Evolutionary conservation across 2,888 invertebrate genomes (phyloP).

Genomic region (Archips crataeganus): DNA sequence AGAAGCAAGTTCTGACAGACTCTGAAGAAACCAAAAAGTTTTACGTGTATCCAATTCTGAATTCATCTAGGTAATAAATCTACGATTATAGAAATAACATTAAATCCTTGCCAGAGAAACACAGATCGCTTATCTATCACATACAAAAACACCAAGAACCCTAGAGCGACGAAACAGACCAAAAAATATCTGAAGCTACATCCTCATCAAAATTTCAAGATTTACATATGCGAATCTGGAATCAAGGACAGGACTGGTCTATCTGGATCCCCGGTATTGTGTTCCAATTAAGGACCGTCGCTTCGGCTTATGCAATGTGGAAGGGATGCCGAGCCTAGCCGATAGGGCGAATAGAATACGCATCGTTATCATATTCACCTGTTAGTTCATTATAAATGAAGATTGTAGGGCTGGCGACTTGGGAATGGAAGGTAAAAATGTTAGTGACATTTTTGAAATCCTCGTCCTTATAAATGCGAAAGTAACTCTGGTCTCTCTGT

Average conservation of each 20-base stretch:
- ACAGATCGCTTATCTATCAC: background rate
- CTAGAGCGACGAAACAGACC: background rate
- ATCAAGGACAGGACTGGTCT: slow-evolving; percentile 42
- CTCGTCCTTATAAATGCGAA: too few species aligned
- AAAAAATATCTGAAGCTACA: background rate
- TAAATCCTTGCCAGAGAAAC: background rate
- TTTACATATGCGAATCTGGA: slow-evolving; percentile 26
- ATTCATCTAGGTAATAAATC: background rate
- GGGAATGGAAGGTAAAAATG: background rate
- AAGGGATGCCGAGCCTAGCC: background rate
- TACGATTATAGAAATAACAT: background rate
- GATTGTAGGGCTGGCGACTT: background rate
- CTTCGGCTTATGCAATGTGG: slow-evolving; percentile 43
- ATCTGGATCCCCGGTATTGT: slow-evolving; percentile 45
- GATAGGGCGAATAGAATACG: slow-evolving; percentile 3
- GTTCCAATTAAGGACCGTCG: slow-evolving; percentile 49
- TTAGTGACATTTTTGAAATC: background rate
- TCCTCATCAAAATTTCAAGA: slow-evolving; percentile 25
- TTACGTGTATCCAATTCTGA: too few species aligned
- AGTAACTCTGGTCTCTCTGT: too few species aligned
- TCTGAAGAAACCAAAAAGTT: background rate
- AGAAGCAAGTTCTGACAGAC: background rate
- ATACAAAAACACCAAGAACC: too few species aligned
- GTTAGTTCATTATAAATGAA: background rate
- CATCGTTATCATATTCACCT: slow-evolving; percentile 17